phyloP scores from a whole-genome alignment of 2,888 invertebrate species.

The Trissolcus brochymenae region DNA sequence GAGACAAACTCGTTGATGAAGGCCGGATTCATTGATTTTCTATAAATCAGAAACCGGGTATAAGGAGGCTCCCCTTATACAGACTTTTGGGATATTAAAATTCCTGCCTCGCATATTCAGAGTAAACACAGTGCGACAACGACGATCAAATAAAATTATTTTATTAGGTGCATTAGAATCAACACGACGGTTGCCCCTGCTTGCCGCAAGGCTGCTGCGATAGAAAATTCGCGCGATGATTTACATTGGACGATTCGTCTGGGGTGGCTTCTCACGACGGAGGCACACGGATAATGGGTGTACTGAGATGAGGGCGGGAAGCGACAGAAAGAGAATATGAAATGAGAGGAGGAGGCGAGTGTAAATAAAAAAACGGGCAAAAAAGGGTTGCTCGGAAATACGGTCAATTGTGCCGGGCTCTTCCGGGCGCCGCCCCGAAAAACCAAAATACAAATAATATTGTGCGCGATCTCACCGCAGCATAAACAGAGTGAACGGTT shows the following conservation, averaged over 20 bases:
- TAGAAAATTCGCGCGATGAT: conserved; percentile 35
- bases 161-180: conserved; percentile 29
- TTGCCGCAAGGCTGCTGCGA: neutral
- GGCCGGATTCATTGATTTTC: conserved; percentile 23
- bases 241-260: conserved; percentile 33
- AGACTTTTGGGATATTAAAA: no score
- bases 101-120: neutral
- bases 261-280: conserved; percentile 62
- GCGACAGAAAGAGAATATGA: conserved; percentile 30
- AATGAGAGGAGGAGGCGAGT: conserved; percentile 48
- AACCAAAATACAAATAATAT: conserved; percentile 76
- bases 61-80: neutral
- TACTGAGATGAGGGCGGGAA: conserved; percentile 50
- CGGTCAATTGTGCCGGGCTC: conserved; percentile 68
- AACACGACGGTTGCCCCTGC: conserved; percentile 8
- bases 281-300: conserved; percentile 47
- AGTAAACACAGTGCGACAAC: conserved; percentile 3
- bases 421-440: conserved; percentile 73
- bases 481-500: conserved; percentile 34
- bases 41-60: conserved; percentile 9
- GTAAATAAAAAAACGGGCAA: conserved; percentile 27
- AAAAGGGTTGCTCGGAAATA: conserved; percentile 60
- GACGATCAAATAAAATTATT: conserved; percentile 29
- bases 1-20: conserved; percentile 12
- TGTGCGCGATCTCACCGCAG: conserved; percentile 63